A percentile compares a stretch with the other conserved stretches of the same genome.
These are phyloP conservation scores for Microtus richardsoni DNA, from an alignment of 2,113 vertebrate genomes.

Conservation along the genomic window DNA sequence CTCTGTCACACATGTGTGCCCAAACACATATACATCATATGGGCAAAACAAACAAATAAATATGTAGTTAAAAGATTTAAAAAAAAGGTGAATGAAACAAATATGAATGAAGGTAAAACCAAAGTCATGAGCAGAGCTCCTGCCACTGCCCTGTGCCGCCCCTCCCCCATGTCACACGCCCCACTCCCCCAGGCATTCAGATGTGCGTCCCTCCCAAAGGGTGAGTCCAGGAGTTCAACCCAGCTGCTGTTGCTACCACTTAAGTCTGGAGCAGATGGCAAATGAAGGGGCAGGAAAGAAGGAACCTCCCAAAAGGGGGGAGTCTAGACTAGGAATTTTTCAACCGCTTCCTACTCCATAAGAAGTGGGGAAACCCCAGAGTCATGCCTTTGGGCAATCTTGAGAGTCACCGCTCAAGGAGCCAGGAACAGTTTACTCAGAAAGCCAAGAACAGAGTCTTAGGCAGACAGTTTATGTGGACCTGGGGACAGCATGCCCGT, in stretches of 20 bases:
- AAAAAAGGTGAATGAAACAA: neutral
- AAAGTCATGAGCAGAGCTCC: neutral
- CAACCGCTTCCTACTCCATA: neutral
- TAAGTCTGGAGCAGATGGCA: neutral
- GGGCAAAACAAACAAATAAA: neutral
- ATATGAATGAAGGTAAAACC: neutral
- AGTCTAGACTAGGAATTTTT: neutral
- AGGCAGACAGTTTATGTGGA: conserved; percentile 41
- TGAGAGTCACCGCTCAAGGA: neutral
- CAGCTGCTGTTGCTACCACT: neutral
- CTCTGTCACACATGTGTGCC: neutral
- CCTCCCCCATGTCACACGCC: too few species aligned
- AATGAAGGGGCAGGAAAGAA: neutral
- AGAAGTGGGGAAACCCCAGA: conserved; percentile 17
- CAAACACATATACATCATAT: neutral
- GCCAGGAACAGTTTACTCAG: conserved; percentile 50
- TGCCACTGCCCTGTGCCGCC: neutral
- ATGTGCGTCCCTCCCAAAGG: neutral
- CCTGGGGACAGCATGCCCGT: neutral
- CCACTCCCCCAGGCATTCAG: neutral
- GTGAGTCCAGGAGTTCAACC: neutral
- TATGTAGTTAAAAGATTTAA: neutral
- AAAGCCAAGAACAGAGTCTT: conserved; percentile 44
- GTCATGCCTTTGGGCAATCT: conserved; percentile 43
- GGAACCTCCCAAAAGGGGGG: neutral